phyloP scores from a whole-genome alignment of 2,113 vertebrate genomes.

The Alethe castanea region DNA sequence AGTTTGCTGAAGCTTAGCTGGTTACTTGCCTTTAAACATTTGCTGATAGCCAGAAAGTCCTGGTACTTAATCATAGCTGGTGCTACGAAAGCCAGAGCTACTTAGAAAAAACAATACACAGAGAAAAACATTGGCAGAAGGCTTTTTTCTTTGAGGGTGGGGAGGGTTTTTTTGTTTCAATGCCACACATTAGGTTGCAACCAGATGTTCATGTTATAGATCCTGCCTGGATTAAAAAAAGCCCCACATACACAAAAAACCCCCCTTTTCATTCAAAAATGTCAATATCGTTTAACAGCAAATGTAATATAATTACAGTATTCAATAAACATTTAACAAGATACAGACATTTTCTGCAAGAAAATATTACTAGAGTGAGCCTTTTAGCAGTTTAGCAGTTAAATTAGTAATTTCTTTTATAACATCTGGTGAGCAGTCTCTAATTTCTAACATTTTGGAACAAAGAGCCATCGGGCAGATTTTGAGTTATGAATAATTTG shows the following conservation, averaged over 20 bases:
- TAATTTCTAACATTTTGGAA: conserved; percentile 75
- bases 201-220: conserved; percentile 71
- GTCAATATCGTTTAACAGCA: conserved; percentile 79
- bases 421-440: conserved; percentile 82
- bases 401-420: conserved; percentile 73
- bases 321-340: conserved; percentile 81
- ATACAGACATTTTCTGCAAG: conserved; percentile 73
- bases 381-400: conserved; percentile 80
- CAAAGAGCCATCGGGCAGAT: conserved; percentile 63
- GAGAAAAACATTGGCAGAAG: conserved; percentile 16
- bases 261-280: conserved; percentile 69
- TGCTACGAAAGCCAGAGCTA: conserved; percentile 35
- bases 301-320: conserved; percentile 75
- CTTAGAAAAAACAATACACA: conserved; percentile 53
- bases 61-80: conserved; percentile 57
- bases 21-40: conserved; percentile 63
- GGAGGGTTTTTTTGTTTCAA: conserved; percentile 12
- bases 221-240: conserved; percentile 50
- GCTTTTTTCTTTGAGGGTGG: conserved; percentile 39
- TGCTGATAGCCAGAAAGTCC: conserved; percentile 62
- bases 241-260: not conserved
- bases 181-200: conserved; percentile 60
- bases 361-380: conserved; percentile 68
- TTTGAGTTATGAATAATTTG: conserved; percentile 72
- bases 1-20: conserved; percentile 46